A percentile compares a stretch with the other conserved stretches of the same genome.
Evolutionary conservation across 2,888 invertebrate genomes (phyloP).

Genomic region (Cheilosia urbana): DNA sequence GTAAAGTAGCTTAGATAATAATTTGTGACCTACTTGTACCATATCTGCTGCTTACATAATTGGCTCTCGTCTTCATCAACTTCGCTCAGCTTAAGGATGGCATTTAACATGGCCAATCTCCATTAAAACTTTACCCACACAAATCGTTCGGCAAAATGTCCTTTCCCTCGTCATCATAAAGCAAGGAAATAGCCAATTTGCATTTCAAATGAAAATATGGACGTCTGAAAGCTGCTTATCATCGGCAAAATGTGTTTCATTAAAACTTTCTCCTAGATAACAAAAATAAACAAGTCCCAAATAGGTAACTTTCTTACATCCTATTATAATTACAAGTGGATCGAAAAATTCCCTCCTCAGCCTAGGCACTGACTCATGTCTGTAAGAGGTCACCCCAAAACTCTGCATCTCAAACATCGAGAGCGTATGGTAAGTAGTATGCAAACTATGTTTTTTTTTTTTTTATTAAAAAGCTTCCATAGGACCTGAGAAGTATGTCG

Average conservation of each 20-base stretch:
- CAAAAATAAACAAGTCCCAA: not conserved
- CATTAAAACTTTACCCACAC: constrained; percentile 36
- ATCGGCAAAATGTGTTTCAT: constrained; percentile 62
- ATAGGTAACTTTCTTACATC: constrained; percentile 20
- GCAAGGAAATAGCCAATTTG: constrained; percentile 62
- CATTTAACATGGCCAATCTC: constrained; percentile 43
- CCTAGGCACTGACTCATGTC: constrained; percentile 11
- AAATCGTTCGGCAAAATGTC: not conserved
- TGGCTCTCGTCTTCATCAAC: constrained; percentile 8
- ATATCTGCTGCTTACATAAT: not conserved
- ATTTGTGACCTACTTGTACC: not conserved
- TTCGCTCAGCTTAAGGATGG: constrained; percentile 22
- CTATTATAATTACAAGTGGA: constrained; percentile 43
- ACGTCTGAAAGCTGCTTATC: constrained; percentile 15
- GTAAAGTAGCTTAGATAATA: not conserved
- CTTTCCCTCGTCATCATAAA: constrained; percentile 21
- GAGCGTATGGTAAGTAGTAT: constrained; percentile 51
- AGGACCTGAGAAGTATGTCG: constrained; percentile 1
- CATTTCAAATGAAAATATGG: constrained; percentile 44
- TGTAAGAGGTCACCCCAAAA: too few species aligned
- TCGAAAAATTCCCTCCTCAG: not conserved
- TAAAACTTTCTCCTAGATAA: constrained; percentile 58
- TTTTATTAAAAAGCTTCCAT: constrained; percentile 50
- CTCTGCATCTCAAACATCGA: constrained; percentile 8
- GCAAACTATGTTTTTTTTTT: constrained; percentile 44